Percentiles rank a stretch among this genome's conserved stretches.
Conservation (phyloP, 2,113 vertebrate genomes). For the Lagopus muta region DNA sequence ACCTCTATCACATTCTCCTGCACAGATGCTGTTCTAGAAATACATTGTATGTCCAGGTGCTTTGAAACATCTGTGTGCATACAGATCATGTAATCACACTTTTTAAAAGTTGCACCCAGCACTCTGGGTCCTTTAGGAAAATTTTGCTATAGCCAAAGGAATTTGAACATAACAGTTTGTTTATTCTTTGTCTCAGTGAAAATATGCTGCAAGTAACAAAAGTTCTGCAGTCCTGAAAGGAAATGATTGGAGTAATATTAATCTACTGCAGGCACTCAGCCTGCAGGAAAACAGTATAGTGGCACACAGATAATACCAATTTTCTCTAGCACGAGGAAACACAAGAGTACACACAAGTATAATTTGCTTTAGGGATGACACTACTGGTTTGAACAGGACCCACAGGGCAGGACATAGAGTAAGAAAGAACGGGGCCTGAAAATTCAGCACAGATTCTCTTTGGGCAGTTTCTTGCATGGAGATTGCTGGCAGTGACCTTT, state of each 20-base stretch:
- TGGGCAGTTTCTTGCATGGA: constrained; percentile 33
- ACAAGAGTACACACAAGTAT: background rate
- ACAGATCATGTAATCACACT: background rate
- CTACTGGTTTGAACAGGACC: background rate
- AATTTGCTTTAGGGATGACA: background rate
- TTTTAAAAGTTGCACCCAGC: too few species aligned
- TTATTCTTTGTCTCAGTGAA: background rate
- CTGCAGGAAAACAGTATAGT: background rate
- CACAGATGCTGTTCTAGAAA: constrained; percentile 34
- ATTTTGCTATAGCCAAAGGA: background rate
- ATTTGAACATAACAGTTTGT: background rate
- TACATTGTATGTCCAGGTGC: constrained; percentile 21
- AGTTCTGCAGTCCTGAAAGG: background rate
- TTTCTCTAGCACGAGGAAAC: background rate
- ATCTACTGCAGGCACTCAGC: constrained; percentile 5
- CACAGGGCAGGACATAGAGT: background rate
- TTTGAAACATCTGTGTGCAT: background rate
- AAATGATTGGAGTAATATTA: background rate
- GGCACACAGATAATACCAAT: background rate
- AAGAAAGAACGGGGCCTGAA: background rate
- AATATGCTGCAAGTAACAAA: background rate
- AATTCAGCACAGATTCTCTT: constrained; percentile 32
- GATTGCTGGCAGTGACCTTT: constrained; percentile 65
- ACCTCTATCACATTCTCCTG: constrained; percentile 11
- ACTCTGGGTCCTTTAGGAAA: background rate